phyloP scores from a whole-genome alignment of 2,888 invertebrate species.

The Tethea ocularis region DNA sequence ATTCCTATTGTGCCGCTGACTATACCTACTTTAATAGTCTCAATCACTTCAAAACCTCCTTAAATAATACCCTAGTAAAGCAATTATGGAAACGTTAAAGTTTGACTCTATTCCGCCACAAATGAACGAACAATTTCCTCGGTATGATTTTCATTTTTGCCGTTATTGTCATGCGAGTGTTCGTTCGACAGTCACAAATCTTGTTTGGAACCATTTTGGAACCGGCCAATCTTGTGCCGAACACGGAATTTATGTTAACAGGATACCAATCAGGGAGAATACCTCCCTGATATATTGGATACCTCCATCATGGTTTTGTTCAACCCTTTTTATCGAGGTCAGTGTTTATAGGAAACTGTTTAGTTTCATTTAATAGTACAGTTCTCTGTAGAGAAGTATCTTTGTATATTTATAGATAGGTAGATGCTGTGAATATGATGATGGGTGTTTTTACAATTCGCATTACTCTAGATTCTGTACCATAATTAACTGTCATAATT shows the following conservation, averaged over 20 bases:
- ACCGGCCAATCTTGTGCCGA: conserved; percentile 36
- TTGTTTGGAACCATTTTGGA: conserved; percentile 27
- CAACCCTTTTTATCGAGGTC: conserved; percentile 35
- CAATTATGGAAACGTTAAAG: not conserved
- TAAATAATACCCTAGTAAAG: too few species aligned
- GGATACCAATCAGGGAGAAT: conserved; percentile 46
- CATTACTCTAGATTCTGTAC: too few species aligned
- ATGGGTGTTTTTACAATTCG: too few species aligned
- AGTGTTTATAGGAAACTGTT: conserved; percentile 1
- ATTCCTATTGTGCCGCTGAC: too few species aligned
- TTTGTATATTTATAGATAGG: too few species aligned
- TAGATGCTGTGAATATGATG: too few species aligned
- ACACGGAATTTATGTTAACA: conserved; percentile 46
- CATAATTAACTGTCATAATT: too few species aligned
- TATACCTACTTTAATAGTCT: too few species aligned
- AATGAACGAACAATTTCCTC: not conserved
- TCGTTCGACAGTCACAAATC: conserved; percentile 34
- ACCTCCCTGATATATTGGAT: conserved; percentile 44
- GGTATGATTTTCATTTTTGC: conserved; percentile 1
- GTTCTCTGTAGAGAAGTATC: too few species aligned
- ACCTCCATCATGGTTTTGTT: conserved; percentile 37
- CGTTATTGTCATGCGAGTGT: conserved; percentile 3
- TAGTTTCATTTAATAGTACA: too few species aligned
- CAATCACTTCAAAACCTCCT: too few species aligned
- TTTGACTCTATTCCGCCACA: not conserved